Evolutionary conservation across 2,888 invertebrate species (phyloP).

Genomic region (Aleiodes testaceus): DNA sequence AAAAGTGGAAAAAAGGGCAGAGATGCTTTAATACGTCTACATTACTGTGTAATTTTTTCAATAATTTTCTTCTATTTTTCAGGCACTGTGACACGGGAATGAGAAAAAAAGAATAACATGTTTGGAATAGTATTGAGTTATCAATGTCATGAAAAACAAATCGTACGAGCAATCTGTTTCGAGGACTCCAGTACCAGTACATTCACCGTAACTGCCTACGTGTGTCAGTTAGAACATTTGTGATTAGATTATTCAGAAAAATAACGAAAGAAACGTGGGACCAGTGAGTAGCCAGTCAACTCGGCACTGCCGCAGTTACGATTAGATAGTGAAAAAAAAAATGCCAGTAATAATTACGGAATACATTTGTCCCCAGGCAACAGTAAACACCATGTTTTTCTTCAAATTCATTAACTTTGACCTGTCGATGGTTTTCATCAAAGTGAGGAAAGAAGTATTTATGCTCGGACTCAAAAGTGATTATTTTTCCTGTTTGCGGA

Average conservation of each 20-base stretch:
- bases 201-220: constrained; percentile 25
- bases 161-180: not conserved
- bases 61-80: too few relatives aligned
- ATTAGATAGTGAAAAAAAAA: constrained; percentile 57
- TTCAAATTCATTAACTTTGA: not conserved
- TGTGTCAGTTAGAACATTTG: constrained; percentile 21
- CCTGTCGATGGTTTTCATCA: too few relatives aligned
- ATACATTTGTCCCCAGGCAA: constrained; percentile 52
- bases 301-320: constrained; percentile 37
- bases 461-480: too few relatives aligned
- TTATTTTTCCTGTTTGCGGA: too few relatives aligned
- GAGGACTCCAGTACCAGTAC: constrained; percentile 14
- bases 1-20: too few relatives aligned
- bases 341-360: constrained; percentile 56
- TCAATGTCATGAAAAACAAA: constrained; percentile 3
- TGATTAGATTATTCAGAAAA: constrained; percentile 35
- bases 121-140: not conserved
- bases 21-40: too few relatives aligned
- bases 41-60: too few relatives aligned
- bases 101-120: too few relatives aligned
- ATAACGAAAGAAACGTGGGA: constrained; percentile 26
- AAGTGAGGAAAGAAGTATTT: too few relatives aligned
- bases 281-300: constrained; percentile 14
- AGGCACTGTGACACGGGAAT: too few relatives aligned
- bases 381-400: constrained; percentile 43